A percentile compares a stretch with the other conserved stretches of the same genome.
These are phyloP conservation scores for Agelas oroides DNA, from an alignment of 37 sponge, comb jelly and placozoan genomes.

Conservation along the genomic window DNA sequence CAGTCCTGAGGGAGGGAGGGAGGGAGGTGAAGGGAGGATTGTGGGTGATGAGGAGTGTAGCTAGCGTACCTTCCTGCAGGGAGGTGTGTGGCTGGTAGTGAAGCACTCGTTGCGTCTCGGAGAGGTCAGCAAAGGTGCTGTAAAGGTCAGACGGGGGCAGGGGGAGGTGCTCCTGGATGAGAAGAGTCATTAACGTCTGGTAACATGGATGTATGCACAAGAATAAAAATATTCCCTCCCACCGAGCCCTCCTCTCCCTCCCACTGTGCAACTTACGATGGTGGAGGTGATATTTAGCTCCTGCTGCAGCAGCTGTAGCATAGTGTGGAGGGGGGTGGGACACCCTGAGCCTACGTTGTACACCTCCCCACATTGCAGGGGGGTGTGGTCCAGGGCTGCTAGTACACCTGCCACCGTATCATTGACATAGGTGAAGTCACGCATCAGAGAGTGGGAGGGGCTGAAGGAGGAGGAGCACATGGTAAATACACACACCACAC, in stretches of 20 bases:
- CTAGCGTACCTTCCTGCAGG: slow-evolving; percentile 36
- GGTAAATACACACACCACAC: slow-evolving; percentile 2
- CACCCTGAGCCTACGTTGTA: slow-evolving; percentile 73
- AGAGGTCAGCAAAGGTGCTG: slow-evolving; percentile 68
- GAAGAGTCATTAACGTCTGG: not conserved
- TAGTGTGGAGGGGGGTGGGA: slow-evolving; percentile 37
- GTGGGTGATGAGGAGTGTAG: not conserved
- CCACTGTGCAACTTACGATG: too few relatives aligned
- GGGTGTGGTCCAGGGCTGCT: slow-evolving; percentile 49
- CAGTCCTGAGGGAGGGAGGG: slow-evolving; percentile 23
- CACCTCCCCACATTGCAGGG: slow-evolving; percentile 62
- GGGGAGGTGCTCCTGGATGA: slow-evolving; percentile 50
- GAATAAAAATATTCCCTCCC: too few relatives aligned
- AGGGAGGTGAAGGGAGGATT: not conserved
- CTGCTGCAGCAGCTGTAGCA: slow-evolving; percentile 59
- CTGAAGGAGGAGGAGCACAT: too few relatives aligned
- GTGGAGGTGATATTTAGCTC: slow-evolving; percentile 56
- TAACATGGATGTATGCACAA: too few relatives aligned
- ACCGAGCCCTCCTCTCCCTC: too few relatives aligned
- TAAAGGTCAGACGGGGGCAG: slow-evolving; percentile 64
- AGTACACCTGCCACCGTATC: slow-evolving; percentile 69
- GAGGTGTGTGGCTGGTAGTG: slow-evolving; percentile 36
- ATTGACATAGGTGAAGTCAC: slow-evolving; percentile 84
- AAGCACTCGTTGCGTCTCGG: slow-evolving; percentile 32
- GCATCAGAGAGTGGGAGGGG: slow-evolving; percentile 21